Evolutionary conservation across 2,797 vertebrate species (phyloP).

Genomic region (Chaetodon trifasciatus): DNA sequence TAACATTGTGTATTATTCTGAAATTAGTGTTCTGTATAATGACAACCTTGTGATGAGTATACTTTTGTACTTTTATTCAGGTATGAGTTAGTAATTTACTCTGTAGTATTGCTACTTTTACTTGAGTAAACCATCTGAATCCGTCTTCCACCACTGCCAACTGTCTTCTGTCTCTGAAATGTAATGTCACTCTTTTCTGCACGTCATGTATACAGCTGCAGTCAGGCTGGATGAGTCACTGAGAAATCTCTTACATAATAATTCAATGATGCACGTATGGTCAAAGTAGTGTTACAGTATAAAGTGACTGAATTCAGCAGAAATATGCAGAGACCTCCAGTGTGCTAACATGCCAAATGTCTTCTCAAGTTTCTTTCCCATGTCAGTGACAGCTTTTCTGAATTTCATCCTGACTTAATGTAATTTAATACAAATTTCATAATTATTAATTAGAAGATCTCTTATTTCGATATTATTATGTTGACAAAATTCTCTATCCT

Average conservation of each 20-base stretch:
- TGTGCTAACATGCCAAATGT: not conserved
- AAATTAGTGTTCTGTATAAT: not conserved
- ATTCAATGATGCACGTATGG: not conserved
- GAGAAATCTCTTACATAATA: not conserved
- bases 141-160: not conserved
- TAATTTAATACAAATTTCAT: not conserved
- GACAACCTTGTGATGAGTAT: not conserved
- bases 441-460: not conserved
- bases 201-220: not conserved
- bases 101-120: not conserved
- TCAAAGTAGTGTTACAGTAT: not conserved
- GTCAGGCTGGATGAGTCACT: constrained; percentile 1
- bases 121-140: not conserved
- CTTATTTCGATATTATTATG: not conserved
- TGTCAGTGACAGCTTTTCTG: not conserved
- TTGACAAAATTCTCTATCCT: not conserved
- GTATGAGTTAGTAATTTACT: not conserved
- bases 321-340: not conserved
- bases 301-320: not conserved
- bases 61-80: not conserved
- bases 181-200: not conserved
- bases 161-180: not conserved
- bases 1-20: not conserved
- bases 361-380: not conserved
- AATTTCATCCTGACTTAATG: not conserved